Evolutionary conservation across 2,113 vertebrate species (phyloP), one percentile per base, ranked within the genome.

Genomic region (Plotosus lineatus): DNA sequence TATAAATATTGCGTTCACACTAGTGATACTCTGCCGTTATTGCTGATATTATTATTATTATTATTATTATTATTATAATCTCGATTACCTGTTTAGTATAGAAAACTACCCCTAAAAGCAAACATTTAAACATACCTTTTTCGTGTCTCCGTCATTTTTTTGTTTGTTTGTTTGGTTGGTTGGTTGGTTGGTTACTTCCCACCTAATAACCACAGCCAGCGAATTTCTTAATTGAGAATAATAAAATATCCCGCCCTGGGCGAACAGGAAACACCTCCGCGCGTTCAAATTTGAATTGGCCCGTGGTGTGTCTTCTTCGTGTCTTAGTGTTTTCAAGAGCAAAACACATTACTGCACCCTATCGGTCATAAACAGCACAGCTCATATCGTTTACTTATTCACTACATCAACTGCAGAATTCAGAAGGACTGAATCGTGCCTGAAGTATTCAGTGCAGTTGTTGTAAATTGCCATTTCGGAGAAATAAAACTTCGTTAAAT

Each of bases 271-370:
- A 6, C 23, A 33, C 7, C 3, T 4, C 17, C 46, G 19, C 40
- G 77, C 83, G 80, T 38, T 61, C 28, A 84, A 82, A 82, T 86
- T 86, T 82, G 80, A 86, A 86, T 79, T n/a, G 3, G 21, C 4
- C 12, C 50, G 11, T 33, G 0, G 4, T 7, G 33, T 36, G 5
- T 71, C 38, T 23, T 86, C 66, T 80, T 68, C 80, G 40, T 51
- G 36, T 58, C 7, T 76, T 56, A 14, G 46, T 6, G 68, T 42
- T 73, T 79, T 51, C 50, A 28, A 26, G 2, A 40, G 31, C 31
- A 17, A 7, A 48, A 42, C 40, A 15, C 6, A n/a, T 60, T 66
- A 53, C 23, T 48, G 81, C 56, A 77, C 0, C 65, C 79, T 74
- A 48, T 11, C 26, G 79, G 69, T 56, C 10, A 28, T 26, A 23